Base-by-base conservation (phyloP, 2,113 vertebrate species). In the Leptobrachium leishanense region DNA sequence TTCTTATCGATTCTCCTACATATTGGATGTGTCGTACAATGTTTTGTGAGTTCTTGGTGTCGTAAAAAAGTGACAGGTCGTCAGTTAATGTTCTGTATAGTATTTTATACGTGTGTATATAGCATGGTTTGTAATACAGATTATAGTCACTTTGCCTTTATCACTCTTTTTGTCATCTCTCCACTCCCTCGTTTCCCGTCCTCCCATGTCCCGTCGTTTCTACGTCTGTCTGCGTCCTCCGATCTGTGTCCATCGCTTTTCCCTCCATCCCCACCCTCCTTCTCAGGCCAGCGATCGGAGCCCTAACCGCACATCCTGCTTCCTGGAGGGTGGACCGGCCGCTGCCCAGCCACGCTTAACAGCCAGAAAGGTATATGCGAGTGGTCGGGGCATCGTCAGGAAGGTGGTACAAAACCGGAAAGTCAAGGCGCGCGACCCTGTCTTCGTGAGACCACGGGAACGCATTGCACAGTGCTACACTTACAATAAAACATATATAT, bases 241-340 rank as follows among this genome's bases (percentile, higher is more conserved):
- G 0, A 9, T 69, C 57, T 6, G 0, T 67, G 20, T 41, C 0
- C 0, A 1, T 40, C 0, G 0, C 1, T 63, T 0, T 40, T 50
- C 40, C 68, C 3, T 7, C 67, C 11, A 12, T 13, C 5, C 50
- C 43, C 65, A 31, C 20, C 20, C 20, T 31, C 57, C 62, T 3
- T 68, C 0, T 82, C 91, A 97, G 96, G 91, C 93, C 88, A 88
- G 81, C 77, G 94, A 96, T 85, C 87, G 90, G 85, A 89, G 82
- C 84, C 82, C 89, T 90, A 94, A 94, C 91, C 95, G 95, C 88
- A 94, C 95, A 89, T 97, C 95, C 82, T 93, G 94, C 84, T 95
- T 91, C 92, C 86, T 96, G 82, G 94, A 96, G 91, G 91, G 88
- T 83, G 86, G 68, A 65, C 88, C 87, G 90, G 89, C 84, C 12